These are phyloP conservation scores for Mormyrus iriodes DNA, from an alignment of 2,113 vertebrate genomes.

Conservation along the genomic window DNA sequence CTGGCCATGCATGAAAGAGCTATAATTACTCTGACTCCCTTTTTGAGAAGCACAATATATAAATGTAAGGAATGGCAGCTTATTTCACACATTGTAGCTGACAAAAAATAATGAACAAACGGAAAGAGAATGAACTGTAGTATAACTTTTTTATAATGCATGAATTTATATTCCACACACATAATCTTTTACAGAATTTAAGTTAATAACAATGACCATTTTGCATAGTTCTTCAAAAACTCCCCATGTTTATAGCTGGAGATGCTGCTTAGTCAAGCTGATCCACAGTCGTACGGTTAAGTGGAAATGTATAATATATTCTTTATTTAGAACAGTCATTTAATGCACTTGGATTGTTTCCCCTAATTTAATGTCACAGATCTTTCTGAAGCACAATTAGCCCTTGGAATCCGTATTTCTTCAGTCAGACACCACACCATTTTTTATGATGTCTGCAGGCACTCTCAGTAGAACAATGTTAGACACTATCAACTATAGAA, in stretches of 20 bases:
- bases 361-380: conserved; percentile 6
- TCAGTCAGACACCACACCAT: background rate
- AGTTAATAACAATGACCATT: background rate
- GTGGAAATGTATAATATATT: background rate
- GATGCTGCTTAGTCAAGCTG: background rate
- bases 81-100: conserved; percentile 50
- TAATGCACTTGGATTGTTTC: background rate
- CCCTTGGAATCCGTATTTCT: background rate
- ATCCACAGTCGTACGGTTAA: background rate
- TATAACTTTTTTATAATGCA: background rate
- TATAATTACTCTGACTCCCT: conserved; percentile 58
- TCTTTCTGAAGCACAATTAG: background rate
- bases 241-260: background rate
- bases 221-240: background rate
- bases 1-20: conserved; percentile 57
- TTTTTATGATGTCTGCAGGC: background rate
- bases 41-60: conserved; percentile 40
- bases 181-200: background rate
- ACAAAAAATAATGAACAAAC: conserved; percentile 49
- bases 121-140: conserved; percentile 48
- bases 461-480: background rate
- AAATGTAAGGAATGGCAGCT: conserved; percentile 41
- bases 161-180: background rate
- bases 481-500: background rate
- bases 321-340: conserved; percentile 2